Percentiles rank a stretch among this genome's conserved stretches.
phyloP scores from a whole-genome alignment of 2,113 vertebrate genomes.

The Corythaeola cristata region DNA sequence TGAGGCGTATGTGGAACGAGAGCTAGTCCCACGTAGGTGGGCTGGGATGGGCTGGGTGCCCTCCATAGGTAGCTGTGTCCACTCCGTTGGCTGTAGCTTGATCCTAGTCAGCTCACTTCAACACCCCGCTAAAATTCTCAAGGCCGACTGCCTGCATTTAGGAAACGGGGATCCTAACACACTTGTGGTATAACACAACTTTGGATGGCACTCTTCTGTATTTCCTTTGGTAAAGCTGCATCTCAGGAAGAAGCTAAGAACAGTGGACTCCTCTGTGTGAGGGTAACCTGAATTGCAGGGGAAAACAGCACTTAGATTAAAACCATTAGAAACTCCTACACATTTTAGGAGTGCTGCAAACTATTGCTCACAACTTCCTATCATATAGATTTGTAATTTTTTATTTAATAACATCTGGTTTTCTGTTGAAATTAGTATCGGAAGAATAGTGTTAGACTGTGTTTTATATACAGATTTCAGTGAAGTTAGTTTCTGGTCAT shows the following conservation, averaged over 20 bases:
- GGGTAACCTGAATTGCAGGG: background rate
- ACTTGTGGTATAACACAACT: background rate
- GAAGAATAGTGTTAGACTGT: background rate
- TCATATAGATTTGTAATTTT: background rate
- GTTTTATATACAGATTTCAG: background rate
- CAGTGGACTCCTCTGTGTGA: background rate
- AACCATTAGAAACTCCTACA: background rate
- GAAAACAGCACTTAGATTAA: background rate
- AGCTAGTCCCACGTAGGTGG: too few species aligned
- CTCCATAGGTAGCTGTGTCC: background rate
- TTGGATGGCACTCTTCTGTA: background rate
- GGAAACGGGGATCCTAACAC: background rate
- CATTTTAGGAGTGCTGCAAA: background rate
- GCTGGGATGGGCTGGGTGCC: background rate
- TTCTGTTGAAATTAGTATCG: background rate
- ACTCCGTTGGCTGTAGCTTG: rapidly evolving
- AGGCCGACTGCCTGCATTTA: background rate
- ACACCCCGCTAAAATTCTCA: background rate
- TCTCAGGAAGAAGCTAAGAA: background rate
- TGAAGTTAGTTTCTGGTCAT: background rate
- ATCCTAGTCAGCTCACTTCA: background rate
- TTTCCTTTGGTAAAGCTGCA: background rate
- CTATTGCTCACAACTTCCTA: background rate
- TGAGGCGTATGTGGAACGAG: too few species aligned
- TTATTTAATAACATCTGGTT: background rate